Conservation (phyloP, 1,140 invertebrate species). For the Arctopsyche grandis region DNA sequence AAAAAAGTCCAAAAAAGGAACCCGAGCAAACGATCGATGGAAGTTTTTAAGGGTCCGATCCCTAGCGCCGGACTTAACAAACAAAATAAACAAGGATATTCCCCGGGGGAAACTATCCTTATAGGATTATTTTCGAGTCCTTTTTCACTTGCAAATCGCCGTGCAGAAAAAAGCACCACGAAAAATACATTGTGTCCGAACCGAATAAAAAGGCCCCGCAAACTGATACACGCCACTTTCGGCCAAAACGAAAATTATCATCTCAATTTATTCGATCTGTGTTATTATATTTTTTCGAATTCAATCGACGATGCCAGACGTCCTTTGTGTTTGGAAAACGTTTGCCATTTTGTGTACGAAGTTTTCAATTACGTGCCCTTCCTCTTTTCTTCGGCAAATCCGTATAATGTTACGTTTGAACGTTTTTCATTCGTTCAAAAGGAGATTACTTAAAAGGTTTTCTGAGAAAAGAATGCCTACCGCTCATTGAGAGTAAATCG, state of each 20-base stretch:
- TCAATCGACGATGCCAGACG: not conserved
- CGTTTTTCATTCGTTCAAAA: constrained; percentile 6
- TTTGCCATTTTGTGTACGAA: not conserved
- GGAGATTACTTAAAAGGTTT: constrained; percentile 7
- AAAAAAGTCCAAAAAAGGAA: constrained; percentile 27
- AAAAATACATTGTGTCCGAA: not conserved
- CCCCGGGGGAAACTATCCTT: constrained; percentile 20
- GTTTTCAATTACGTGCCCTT: not conserved
- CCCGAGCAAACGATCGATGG: not conserved
- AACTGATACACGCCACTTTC: too few species aligned
- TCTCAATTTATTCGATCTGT: not conserved
- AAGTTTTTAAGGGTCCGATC: constrained; percentile 27
- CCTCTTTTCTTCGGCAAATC: not conserved
- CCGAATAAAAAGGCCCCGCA: too few species aligned
- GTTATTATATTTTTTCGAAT: not conserved
- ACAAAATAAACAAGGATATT: constrained; percentile 19
- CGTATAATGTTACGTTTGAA: constrained; percentile 4
- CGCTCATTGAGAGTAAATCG: not conserved
- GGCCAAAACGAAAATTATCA: not conserved
- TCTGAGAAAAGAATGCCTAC: not conserved
- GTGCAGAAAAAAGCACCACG: not conserved
- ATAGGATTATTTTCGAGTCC: constrained; percentile 15
- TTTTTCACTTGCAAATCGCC: constrained; percentile 26
- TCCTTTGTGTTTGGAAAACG: not conserved
- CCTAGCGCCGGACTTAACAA: constrained; percentile 8